Base-by-base conservation (phyloP, 2,888 invertebrate genomes). In the Stenurella melanura region DNA sequence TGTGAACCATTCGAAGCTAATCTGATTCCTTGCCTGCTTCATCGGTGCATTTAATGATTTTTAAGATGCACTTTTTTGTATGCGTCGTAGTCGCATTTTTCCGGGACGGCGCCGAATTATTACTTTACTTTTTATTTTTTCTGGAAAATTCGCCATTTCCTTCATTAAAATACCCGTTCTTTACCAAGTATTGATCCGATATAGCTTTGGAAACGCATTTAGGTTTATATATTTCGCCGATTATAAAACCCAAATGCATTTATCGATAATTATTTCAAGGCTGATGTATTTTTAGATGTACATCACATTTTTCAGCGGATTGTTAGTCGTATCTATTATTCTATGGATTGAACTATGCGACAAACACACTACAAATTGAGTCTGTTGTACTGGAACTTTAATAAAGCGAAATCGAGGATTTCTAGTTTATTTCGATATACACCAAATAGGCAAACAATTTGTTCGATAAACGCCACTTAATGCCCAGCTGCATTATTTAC, bases 21-120 rank as follows among this genome's bases (percentile, higher is more conserved):
- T 66, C 19, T 54, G n/a, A 18, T 56, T 38, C 71, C 67, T 76
- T 54, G 18, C 72, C 68, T 68, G 11, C 68, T 61, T 66, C 21
- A 26, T 26, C 71, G 79, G 78, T 74, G 82, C 81, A 76, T 87
- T 89, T 90, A 90, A 90, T 89, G 90, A 90, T 90, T 90, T 90
- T 90, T 87, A 89, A 90, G 89, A 89, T 89, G 90, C 89, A 89
- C 87, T 88, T 89, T 87, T 88, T 88, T 88, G 84, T 87, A 88
- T 88, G 89, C 88, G 88, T 89, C 87, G 88, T 87, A 83, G 87
- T 83, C 86, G 86, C 86, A 86, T 87, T 89, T 89, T 89, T 88
- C 87, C 81, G 84, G 84, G 84, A 85, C 87, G 85, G 89, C 88
- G 88, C 88, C 88, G 88, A 86, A 87, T 86, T 87, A 86, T 86